phyloP scores from a whole-genome alignment of 2,797 vertebrate genomes.

The Scyliorhinus canicula region DNA sequence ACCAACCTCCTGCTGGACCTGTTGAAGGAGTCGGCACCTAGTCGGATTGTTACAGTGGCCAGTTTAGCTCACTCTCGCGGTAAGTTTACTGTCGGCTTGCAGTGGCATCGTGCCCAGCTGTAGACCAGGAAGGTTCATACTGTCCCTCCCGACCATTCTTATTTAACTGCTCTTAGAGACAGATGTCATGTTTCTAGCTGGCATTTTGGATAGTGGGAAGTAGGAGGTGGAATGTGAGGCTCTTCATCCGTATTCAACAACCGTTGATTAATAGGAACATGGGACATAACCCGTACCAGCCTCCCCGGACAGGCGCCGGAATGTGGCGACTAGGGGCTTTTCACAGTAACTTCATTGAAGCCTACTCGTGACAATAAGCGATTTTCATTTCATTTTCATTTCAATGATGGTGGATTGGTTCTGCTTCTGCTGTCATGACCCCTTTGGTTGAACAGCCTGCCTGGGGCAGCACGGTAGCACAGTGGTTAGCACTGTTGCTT shows the following conservation, averaged over 20 bases:
- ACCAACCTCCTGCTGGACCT: slow-evolving; percentile 57
- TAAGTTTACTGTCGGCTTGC: slow-evolving; percentile 2
- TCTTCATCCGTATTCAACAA: background rate
- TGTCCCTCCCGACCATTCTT: background rate
- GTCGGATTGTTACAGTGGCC: slow-evolving; percentile 49
- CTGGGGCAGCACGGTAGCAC: too few relatives aligned
- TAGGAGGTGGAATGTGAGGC: background rate
- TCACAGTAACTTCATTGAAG: too few relatives aligned
- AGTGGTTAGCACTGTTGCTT: too few relatives aligned
- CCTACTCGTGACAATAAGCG: too few relatives aligned
- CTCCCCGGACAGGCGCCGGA: too few relatives aligned
- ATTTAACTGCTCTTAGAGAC: background rate
- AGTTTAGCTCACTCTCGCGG: slow-evolving; percentile 54
- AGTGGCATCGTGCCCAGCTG: background rate
- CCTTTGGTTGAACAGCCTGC: background rate
- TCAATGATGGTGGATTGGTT: background rate
- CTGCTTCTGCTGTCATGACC: background rate
- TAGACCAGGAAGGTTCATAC: background rate
- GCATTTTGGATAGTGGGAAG: background rate
- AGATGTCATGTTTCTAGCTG: background rate
- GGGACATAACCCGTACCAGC: too few relatives aligned
- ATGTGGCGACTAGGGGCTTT: too few relatives aligned
- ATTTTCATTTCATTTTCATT: too few relatives aligned
- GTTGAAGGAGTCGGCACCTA: slow-evolving; percentile 55
- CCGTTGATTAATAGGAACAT: background rate